Evolutionary conservation across 2,113 vertebrate genomes (phyloP).

Genomic region (Montifringilla adamsi): DNA sequence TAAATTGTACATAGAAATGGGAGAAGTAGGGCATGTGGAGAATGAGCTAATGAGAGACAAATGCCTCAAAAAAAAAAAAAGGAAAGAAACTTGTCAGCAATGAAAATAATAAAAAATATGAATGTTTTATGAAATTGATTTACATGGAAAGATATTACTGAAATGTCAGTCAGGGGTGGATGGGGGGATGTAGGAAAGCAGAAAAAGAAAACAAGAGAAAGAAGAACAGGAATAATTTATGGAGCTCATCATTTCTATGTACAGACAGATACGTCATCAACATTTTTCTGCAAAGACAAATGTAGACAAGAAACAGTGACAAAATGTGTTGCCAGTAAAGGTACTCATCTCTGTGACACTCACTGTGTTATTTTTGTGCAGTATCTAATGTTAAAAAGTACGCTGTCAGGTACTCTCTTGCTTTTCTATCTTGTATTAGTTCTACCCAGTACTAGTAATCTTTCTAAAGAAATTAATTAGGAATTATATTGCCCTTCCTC

Average conservation of each 20-base stretch:
- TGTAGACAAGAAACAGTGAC: not conserved
- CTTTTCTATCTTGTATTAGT: not conserved
- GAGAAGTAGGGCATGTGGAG: not conserved
- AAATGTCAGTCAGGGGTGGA: not conserved
- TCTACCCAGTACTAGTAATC: not conserved
- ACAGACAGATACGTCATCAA: not conserved
- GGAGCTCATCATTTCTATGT: not conserved
- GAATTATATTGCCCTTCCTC: not conserved
- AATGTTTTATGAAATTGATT: not conserved
- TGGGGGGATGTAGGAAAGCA: not conserved
- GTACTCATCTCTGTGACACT: not conserved
- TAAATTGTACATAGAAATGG: not conserved
- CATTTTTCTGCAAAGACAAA: not conserved
- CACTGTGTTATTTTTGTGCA: not conserved
- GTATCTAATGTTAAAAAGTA: not conserved
- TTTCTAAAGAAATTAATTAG: not conserved
- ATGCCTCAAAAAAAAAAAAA: not conserved
- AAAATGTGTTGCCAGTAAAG: not conserved
- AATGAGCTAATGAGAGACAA: not conserved
- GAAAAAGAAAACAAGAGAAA: not conserved
- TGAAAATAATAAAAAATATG: not conserved
- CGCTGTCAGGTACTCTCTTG: not conserved
- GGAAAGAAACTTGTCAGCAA: not conserved
- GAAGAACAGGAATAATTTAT: not conserved
- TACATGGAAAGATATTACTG: not conserved